phyloP scores from a whole-genome alignment of 2,113 vertebrate genomes.

The Telmatochromis sp. region DNA sequence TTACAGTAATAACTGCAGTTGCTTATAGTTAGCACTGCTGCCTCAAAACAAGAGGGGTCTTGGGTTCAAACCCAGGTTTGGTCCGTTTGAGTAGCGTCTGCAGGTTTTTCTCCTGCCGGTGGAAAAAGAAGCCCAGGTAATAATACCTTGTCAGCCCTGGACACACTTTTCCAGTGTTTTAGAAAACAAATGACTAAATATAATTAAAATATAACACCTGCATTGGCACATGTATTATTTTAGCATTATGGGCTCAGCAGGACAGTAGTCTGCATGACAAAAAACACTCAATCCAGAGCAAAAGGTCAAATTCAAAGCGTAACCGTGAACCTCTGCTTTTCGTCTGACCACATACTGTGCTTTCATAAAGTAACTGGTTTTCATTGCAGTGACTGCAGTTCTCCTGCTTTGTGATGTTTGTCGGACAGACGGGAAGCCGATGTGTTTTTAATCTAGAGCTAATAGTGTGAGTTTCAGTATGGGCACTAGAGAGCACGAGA shows the following conservation, averaged over 20 bases:
- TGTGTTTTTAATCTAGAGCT: neutral
- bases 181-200: neutral
- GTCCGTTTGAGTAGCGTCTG: neutral
- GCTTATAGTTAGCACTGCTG: neutral
- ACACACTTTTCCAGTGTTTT: neutral
- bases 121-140: neutral
- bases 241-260: neutral
- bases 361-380: neutral
- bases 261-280: neutral
- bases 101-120: neutral
- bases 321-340: neutral
- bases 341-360: neutral
- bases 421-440: neutral
- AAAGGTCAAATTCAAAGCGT: neutral
- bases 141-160: neutral
- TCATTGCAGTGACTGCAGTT: neutral
- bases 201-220: neutral
- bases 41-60: neutral
- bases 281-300: neutral
- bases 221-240: neutral
- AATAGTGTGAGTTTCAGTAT: neutral
- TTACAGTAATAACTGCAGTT: neutral
- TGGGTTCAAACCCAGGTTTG: neutral
- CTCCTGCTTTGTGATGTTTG: neutral
- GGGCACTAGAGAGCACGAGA: neutral